Base-by-base conservation (phyloP, 2,797 vertebrate species). In the Mormyrops attenuatus region DNA sequence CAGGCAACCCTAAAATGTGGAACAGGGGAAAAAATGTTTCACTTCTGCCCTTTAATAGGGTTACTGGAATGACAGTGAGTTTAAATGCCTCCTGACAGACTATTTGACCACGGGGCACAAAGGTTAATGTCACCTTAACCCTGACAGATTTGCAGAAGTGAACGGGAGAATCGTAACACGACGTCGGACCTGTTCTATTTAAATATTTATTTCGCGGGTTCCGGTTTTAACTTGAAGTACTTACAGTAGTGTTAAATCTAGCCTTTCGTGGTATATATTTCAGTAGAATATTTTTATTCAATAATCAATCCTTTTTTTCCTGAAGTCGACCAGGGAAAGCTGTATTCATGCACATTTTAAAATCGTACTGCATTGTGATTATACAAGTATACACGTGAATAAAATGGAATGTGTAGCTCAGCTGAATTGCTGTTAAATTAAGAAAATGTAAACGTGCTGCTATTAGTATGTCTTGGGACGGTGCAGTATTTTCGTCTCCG, bases 111-210 rank as follows among this genome's bases (percentile, higher is more conserved):
- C 52, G 20, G 7, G 34, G 53, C 26, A 41, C 17, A 41, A n/a
- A 44, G 26, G 50, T 87, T 60, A 87, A 57, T 60, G 86, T 87
- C 34, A 57, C 86, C 50, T 55, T 87, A 60, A 20, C 86, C 53
- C 30, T 38, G 53, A 57, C 53, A n/a, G 86, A 87, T 41, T 87
- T 41, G 86, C 41, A 82, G 77, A 44, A 47, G 38, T 85, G 8
- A 84, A 13, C 8, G n/a, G n/a, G 17, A 44, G 80, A 30, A 26
- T 38, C 34, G 66, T 73, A 73, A 73, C 30, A 73, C 34, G 30
- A 34, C 11, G 66, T 34, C 30, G 26, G 3, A 34, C 66, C 13
- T 69, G 66, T 69, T 22, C 63, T 69, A 34, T 69, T 30, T 69
- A 34, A 34, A 69, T 30, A 38, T 69, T 69, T 34, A 69, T 34